Percentiles rank a stretch among this genome's conserved stretches.
Conservation (phyloP, 35 echinoderm and acorn worm species). For the Apostichopus japonicus region DNA sequence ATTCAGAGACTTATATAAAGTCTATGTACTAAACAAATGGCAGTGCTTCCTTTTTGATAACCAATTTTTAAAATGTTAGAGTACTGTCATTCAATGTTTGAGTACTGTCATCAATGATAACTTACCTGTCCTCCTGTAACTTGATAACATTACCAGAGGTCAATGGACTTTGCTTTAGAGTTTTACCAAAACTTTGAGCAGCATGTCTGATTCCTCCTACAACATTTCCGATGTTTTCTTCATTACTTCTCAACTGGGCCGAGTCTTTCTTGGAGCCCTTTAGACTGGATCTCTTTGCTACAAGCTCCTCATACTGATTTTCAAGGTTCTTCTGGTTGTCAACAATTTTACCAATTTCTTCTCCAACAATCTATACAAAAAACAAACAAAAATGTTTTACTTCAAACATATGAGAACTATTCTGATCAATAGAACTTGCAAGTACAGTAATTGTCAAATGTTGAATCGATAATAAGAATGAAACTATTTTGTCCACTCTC, state of each 20-base stretch:
- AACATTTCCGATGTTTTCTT: conserved; percentile 80
- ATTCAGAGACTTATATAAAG: too few species aligned
- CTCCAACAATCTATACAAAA: conserved; percentile 85
- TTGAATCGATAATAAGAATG: too few species aligned
- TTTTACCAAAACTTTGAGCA: conserved; percentile 86
- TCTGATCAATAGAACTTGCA: too few species aligned
- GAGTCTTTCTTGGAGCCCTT: conserved; percentile 74
- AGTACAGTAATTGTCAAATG: too few species aligned
- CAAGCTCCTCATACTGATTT: conserved; percentile 84
- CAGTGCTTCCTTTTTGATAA: too few species aligned
- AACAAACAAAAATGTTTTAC: too few species aligned
- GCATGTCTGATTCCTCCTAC: conserved; percentile 81
- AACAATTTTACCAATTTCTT: conserved; percentile 93
- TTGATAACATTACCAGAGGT: conserved; percentile 91
- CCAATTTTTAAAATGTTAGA: too few species aligned
- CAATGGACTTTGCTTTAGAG: conserved; percentile 93
- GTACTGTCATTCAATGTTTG: too few species aligned
- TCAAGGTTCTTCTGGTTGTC: conserved; percentile 91
- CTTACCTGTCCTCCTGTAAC: conserved; percentile 92
- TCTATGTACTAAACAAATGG: too few species aligned
- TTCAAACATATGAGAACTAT: too few species aligned
- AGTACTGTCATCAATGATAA: background rate
- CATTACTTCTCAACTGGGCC: conserved; percentile 56
- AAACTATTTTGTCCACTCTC: too few species aligned
- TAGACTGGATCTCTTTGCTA: conserved; percentile 79